phyloP scores from a whole-genome alignment of 1,140 invertebrate genomes.

The Periplaneta americana region DNA sequence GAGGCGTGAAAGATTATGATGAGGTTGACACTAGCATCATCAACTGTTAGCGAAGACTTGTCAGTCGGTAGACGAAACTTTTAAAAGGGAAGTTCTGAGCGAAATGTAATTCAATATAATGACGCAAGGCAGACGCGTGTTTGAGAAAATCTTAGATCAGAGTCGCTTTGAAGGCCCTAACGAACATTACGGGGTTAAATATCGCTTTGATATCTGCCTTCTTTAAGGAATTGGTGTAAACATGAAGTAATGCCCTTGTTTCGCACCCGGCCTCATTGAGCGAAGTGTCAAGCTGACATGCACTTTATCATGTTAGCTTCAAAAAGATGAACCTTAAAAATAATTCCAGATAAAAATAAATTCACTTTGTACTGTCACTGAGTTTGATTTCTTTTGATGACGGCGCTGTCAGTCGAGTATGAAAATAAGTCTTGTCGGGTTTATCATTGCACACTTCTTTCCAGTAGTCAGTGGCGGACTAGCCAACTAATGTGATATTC shows the following conservation, averaged over 20 bases:
- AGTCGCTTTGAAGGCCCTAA: neutral
- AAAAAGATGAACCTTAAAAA: neutral
- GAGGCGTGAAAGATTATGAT: no score
- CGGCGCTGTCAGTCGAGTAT: neutral
- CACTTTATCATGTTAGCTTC: neutral
- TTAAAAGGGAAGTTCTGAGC: no score
- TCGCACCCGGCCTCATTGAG: neutral
- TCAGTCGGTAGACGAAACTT: no score
- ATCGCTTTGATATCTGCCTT: neutral
- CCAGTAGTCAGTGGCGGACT: neutral
- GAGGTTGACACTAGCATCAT: no score
- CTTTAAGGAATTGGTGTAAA: neutral
- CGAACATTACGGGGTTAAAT: neutral
- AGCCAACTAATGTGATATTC: neutral
- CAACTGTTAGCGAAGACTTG: no score
- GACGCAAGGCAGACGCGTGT: no score
- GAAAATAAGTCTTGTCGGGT: neutral
- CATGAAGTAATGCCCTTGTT: neutral
- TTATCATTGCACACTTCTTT: neutral
- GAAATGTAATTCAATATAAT: no score
- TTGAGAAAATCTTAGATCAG: no score
- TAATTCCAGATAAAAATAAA: neutral
- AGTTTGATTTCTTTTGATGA: neutral
- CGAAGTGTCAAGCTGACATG: neutral
- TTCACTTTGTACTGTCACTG: neutral